Conservation (phyloP, 2,113 vertebrate species). For the Pluvialis apricaria region DNA sequence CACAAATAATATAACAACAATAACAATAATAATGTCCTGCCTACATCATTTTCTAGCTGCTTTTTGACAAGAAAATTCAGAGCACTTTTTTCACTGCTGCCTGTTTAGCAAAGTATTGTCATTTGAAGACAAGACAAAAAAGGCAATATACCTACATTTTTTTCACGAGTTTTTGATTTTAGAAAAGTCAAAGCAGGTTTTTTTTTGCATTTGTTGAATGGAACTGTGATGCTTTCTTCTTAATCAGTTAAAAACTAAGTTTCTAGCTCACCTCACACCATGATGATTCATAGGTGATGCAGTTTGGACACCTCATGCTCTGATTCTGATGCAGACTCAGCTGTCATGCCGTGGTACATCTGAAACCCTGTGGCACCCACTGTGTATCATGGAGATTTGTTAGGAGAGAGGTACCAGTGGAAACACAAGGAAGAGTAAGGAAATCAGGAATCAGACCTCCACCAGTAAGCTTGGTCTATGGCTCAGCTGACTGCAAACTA, state of each 20-base stretch:
- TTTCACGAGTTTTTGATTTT: background rate
- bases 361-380: background rate
- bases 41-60: background rate
- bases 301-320: background rate
- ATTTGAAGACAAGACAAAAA: background rate
- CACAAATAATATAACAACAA: background rate
- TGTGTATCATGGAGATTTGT: background rate
- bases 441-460: background rate
- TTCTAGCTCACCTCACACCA: accelerated
- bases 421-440: background rate
- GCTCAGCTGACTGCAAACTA: background rate
- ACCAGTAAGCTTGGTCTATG: background rate
- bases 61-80: background rate
- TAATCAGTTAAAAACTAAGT: background rate
- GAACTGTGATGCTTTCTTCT: background rate
- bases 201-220: background rate
- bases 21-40: background rate
- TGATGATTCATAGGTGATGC: background rate
- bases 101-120: background rate
- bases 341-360: accelerated
- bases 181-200: background rate
- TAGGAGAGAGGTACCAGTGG: background rate
- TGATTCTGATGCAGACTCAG: background rate
- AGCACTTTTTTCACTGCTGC: background rate
- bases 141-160: background rate